Percentiles rank a stretch among this genome's conserved stretches.
Evolutionary conservation across 2,797 vertebrate genomes (phyloP).

Genomic region (Pelobates cultripes): DNA sequence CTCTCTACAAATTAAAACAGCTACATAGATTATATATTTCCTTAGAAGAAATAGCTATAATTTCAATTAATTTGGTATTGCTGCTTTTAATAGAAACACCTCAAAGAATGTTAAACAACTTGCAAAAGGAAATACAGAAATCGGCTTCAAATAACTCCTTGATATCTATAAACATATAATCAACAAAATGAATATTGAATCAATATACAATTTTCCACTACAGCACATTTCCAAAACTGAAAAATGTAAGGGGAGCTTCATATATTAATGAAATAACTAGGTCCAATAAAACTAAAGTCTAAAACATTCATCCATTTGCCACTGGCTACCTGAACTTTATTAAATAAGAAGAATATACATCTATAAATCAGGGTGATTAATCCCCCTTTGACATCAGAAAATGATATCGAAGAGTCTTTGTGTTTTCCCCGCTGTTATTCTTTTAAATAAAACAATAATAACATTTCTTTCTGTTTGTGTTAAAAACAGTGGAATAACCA

Average conservation of each 20-base stretch:
- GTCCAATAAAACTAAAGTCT: too few relatives aligned
- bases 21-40: slow-evolving; percentile 33
- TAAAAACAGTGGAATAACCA: too few relatives aligned
- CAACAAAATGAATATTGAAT: slow-evolving; percentile 38
- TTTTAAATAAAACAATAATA: too few relatives aligned
- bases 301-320: too few relatives aligned
- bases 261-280: not conserved
- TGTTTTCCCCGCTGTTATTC: too few relatives aligned
- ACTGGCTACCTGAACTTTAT: too few relatives aligned
- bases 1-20: slow-evolving; percentile 45
- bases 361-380: too few relatives aligned
- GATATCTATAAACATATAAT: slow-evolving; percentile 39
- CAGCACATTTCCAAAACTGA: slow-evolving; percentile 8
- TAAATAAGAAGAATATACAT: too few relatives aligned
- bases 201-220: slow-evolving; percentile 12
- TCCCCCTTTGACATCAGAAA: too few relatives aligned
- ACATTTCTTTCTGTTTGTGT: too few relatives aligned
- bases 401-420: too few relatives aligned
- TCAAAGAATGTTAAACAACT: slow-evolving; percentile 37
- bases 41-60: slow-evolving; percentile 38
- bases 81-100: slow-evolving; percentile 28
- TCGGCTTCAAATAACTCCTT: slow-evolving; percentile 15
- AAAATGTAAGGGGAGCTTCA: slow-evolving; percentile 5
- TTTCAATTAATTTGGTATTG: slow-evolving; percentile 46
- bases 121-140: slow-evolving; percentile 23